Conservation (phyloP, 2,113 vertebrate genomes). For the Mugil cephalus region DNA sequence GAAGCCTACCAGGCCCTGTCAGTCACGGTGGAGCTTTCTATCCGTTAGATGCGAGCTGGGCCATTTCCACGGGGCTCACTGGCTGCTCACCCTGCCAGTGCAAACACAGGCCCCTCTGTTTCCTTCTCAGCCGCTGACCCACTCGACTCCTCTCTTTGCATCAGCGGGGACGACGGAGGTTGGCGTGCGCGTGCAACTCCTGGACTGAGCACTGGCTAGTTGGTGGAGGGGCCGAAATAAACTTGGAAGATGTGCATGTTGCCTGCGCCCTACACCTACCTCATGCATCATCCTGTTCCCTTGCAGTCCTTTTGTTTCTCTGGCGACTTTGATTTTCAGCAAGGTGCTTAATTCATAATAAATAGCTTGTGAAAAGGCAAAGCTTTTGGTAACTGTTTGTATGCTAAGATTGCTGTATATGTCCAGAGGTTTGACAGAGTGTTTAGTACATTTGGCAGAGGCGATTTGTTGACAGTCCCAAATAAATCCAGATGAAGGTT, state of each 20-base stretch:
- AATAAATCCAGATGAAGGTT: background rate
- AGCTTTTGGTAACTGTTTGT: slow-evolving; percentile 53
- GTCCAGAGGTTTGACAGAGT: slow-evolving; percentile 14
- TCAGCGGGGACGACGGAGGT: background rate
- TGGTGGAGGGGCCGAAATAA: no score
- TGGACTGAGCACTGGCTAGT: slow-evolving; percentile 16
- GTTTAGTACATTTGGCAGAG: slow-evolving; percentile 4
- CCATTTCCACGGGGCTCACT: slow-evolving; percentile 52
- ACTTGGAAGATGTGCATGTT: no score
- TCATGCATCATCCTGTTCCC: no score
- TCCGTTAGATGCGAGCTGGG: slow-evolving; percentile 47
- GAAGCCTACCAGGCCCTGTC: slow-evolving; percentile 61
- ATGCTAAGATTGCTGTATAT: slow-evolving; percentile 36
- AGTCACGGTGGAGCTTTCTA: slow-evolving; percentile 60
- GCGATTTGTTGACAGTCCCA: background rate
- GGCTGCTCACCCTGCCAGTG: slow-evolving; percentile 58
- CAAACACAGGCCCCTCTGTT: slow-evolving; percentile 74
- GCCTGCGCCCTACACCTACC: no score
- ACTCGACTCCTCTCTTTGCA: background rate
- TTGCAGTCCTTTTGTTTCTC: slow-evolving; percentile 15
- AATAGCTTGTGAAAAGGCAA: slow-evolving; percentile 62
- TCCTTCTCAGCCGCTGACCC: slow-evolving; percentile 31
- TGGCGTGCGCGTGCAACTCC: background rate
- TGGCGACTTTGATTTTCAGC: slow-evolving; percentile 27
- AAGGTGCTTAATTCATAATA: slow-evolving; percentile 15